Conservation (phyloP, 2,113 vertebrate species). For the Murina feae region DNA sequence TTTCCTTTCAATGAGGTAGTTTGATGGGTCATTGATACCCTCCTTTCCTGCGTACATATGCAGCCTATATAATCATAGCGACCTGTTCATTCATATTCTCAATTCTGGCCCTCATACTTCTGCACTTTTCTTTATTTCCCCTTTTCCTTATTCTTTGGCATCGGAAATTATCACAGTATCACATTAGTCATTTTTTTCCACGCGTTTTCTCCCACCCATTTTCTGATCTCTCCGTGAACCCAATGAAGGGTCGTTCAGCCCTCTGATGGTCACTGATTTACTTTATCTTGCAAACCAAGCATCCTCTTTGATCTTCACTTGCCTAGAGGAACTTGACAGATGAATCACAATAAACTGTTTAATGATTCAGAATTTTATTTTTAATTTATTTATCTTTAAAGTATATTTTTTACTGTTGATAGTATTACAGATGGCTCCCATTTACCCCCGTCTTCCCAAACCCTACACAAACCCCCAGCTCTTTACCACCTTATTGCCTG, state of each 20-base stretch:
- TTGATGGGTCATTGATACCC: background rate
- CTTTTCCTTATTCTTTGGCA: background rate
- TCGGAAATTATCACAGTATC: background rate
- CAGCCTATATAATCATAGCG: background rate
- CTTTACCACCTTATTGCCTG: too few relatives aligned
- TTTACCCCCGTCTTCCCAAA: too few relatives aligned
- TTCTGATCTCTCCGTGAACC: background rate
- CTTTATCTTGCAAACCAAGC: background rate
- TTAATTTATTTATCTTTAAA: too few relatives aligned
- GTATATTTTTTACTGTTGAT: too few relatives aligned
- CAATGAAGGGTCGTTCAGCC: background rate
- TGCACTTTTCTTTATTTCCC: background rate
- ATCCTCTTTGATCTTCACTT: slow-evolving; percentile 9
- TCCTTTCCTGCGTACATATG: background rate
- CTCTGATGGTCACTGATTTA: background rate
- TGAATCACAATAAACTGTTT: background rate
- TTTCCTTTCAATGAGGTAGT: background rate
- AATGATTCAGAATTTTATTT: too few relatives aligned
- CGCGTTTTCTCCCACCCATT: background rate
- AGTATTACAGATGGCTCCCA: too few relatives aligned
- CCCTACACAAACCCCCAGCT: too few relatives aligned
- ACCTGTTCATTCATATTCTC: background rate
- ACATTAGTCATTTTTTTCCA: background rate
- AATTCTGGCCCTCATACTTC: background rate
- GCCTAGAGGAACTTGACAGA: background rate